Conservation (phyloP, 1,140 invertebrate genomes). For the Pomacea maculata region DNA sequence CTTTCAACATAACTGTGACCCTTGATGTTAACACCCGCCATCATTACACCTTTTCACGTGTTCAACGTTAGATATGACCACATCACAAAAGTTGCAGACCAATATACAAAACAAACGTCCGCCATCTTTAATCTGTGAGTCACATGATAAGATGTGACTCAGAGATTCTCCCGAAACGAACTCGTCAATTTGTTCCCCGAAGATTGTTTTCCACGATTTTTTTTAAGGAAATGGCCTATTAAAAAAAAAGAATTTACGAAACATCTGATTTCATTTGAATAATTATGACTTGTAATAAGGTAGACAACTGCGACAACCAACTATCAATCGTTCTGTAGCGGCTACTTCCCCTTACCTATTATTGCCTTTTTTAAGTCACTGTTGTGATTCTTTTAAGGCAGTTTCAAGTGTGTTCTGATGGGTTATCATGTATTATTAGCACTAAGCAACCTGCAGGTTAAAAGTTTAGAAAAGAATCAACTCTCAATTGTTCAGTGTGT, state of each 20-base stretch:
- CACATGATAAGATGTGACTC: slow-evolving; percentile 13
- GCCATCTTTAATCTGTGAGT: slow-evolving; percentile 21
- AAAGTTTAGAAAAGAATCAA: too few relatives aligned
- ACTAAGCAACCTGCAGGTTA: too few relatives aligned
- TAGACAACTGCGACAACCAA: too few relatives aligned
- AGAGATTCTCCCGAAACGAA: neutral
- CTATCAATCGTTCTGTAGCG: too few relatives aligned
- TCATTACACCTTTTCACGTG: neutral
- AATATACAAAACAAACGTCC: slow-evolving; percentile 21
- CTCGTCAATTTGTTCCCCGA: neutral
- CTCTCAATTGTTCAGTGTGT: too few relatives aligned
- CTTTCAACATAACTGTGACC: neutral
- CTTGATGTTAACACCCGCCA: slow-evolving; percentile 13
- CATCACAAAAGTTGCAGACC: slow-evolving; percentile 3
- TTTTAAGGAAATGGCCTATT: neutral
- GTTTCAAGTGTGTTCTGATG: too few relatives aligned
- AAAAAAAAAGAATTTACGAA: too few relatives aligned
- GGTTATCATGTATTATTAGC: too few relatives aligned
- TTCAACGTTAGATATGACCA: neutral
- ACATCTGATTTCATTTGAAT: neutral
- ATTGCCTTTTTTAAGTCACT: too few relatives aligned
- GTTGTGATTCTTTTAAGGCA: too few relatives aligned
- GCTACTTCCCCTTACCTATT: too few relatives aligned
- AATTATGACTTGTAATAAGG: neutral
- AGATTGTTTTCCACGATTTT: neutral